Conservation (phyloP, 2,113 vertebrate genomes). For the Alouatta palliata region DNA sequence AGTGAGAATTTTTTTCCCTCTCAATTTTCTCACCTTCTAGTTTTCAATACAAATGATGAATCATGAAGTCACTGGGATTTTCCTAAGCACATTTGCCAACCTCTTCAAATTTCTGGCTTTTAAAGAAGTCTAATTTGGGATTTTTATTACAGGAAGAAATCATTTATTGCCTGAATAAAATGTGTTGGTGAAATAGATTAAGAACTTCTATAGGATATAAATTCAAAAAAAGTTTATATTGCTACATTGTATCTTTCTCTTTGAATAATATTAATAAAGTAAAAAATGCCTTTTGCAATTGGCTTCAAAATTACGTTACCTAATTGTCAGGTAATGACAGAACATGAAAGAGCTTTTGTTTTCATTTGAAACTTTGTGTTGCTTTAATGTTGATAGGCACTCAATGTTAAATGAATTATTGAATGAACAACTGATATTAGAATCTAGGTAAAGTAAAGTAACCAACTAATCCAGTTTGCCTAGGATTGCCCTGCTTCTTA, state of each 20-base stretch:
- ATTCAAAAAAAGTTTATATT: constrained; percentile 30
- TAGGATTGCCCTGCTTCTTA: not conserved
- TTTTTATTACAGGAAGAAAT: constrained; percentile 72
- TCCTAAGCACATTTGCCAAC: constrained; percentile 68
- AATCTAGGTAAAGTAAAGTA: not conserved
- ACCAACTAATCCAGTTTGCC: not conserved
- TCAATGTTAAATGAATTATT: not conserved
- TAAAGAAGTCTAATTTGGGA: constrained; percentile 64
- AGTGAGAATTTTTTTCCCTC: constrained; percentile 42
- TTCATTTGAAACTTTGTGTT: constrained; percentile 26
- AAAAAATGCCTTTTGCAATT: not conserved
- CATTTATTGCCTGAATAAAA: constrained; percentile 70
- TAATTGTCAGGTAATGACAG: not conserved
- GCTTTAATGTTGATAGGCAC: not conserved
- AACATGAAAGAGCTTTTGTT: not conserved
- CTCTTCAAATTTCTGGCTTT: constrained; percentile 63
- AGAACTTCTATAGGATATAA: constrained; percentile 21
- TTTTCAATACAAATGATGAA: constrained; percentile 78
- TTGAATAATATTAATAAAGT: not conserved
- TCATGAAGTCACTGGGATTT: constrained; percentile 73
- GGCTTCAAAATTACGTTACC: not conserved
- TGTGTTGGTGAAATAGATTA: constrained; percentile 56
- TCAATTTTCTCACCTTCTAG: constrained; percentile 75
- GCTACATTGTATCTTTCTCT: not conserved
- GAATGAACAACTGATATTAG: not conserved